phyloP scores from a whole-genome alignment of 2,113 vertebrate species.

The Corythoichthys haematopterus region DNA sequence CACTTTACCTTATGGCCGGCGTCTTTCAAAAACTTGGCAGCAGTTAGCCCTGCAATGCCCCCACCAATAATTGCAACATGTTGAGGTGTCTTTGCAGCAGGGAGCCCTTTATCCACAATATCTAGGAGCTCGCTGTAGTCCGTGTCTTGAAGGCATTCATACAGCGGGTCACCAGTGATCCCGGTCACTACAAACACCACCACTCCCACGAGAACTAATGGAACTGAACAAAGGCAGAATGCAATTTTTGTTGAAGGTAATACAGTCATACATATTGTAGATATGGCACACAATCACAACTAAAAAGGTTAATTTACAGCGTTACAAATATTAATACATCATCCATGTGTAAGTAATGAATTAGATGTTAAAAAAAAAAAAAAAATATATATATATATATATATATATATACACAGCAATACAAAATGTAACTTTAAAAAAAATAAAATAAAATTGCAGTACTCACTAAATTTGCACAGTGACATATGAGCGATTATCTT shows the following conservation, averaged over 20 bases:
- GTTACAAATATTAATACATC: too few species aligned
- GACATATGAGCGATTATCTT: constrained; percentile 44
- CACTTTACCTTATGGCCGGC: constrained; percentile 77
- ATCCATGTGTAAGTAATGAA: too few species aligned
- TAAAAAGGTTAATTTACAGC: too few species aligned
- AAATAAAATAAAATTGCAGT: neutral
- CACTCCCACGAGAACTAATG: constrained; percentile 48
- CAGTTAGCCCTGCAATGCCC: constrained; percentile 78
- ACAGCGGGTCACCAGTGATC: constrained; percentile 59
- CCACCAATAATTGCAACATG: constrained; percentile 75
- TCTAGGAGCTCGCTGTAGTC: constrained; percentile 75
- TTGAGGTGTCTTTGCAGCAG: constrained; percentile 55
- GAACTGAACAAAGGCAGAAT: constrained; percentile 38
- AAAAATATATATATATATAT: neutral
- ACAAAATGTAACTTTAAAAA: too few species aligned
- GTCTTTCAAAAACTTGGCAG: constrained; percentile 76
- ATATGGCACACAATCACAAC: too few species aligned
- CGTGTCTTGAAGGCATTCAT: constrained; percentile 71
- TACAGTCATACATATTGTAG: neutral
- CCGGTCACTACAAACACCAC: constrained; percentile 46
- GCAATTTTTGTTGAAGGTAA: neutral
- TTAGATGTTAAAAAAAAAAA: too few species aligned
- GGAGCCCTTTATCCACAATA: constrained; percentile 72
- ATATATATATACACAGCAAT: neutral
- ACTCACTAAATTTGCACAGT: constrained; percentile 61